Conservation (phyloP, 2,113 vertebrate genomes). For the Python bivittatus region DNA sequence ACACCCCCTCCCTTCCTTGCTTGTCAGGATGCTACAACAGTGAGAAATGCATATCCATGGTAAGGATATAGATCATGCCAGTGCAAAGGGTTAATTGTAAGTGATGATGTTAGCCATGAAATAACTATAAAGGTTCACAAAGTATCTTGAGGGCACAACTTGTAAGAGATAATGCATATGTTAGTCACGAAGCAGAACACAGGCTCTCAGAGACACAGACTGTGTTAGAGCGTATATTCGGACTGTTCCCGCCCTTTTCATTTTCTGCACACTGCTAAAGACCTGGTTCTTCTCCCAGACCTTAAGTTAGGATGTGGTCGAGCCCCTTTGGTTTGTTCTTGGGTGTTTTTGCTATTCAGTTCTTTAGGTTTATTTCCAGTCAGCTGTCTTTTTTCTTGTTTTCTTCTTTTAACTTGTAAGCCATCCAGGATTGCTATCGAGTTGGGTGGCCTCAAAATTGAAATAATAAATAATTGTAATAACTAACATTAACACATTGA, state of each 20-base stretch:
- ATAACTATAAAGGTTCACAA: neutral
- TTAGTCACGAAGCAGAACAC: neutral
- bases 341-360: too few relatives aligned
- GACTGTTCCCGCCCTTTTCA: neutral
- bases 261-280: neutral
- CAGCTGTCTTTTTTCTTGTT: too few relatives aligned
- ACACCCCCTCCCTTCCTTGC: neutral
- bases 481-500: too few relatives aligned
- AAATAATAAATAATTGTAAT: too few relatives aligned
- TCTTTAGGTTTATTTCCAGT: too few relatives aligned
- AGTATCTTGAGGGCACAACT: neutral
- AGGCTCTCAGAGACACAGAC: neutral
- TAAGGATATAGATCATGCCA: neutral
- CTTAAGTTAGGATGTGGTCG: too few relatives aligned
- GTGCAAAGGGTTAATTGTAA: neutral
- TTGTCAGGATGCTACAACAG: neutral
- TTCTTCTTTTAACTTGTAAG: too few relatives aligned
- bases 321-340: too few relatives aligned
- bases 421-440: too few relatives aligned
- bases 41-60: neutral
- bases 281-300: neutral
- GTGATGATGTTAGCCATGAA: neutral
- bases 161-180: neutral
- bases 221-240: neutral
- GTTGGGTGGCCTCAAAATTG: too few relatives aligned